Evolutionary conservation across 2,888 invertebrate species (phyloP).

Genomic region (Oscheius sp.): DNA sequence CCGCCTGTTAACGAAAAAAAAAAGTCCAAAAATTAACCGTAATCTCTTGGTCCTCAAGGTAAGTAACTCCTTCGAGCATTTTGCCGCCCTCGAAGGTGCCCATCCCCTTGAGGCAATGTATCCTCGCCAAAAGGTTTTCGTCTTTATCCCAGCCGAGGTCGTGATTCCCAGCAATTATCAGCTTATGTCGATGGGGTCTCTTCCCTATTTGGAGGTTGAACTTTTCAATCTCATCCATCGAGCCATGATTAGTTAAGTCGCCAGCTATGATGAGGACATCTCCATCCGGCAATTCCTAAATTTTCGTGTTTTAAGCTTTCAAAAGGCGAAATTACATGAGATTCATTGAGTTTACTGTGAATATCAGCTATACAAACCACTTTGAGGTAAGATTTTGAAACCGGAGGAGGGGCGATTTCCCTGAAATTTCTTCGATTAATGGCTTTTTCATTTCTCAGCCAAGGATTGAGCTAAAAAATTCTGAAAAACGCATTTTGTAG

Average conservation of each 20-base stretch:
- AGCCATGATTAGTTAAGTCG: slow-evolving; percentile 78
- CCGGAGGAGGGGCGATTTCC: slow-evolving; percentile 40
- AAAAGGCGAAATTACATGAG: slow-evolving; percentile 35
- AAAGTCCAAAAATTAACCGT: background rate
- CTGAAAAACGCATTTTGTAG: too few species aligned
- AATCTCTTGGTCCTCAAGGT: slow-evolving; percentile 16
- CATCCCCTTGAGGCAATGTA: background rate
- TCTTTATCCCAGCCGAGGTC: slow-evolving; percentile 82
- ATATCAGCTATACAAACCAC: slow-evolving; percentile 88
- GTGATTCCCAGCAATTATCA: slow-evolving; percentile 87
- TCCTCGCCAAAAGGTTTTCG: slow-evolving; percentile 33
- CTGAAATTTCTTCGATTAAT: too few species aligned
- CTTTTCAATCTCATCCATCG: slow-evolving; percentile 42
- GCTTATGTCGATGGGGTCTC: slow-evolving; percentile 81
- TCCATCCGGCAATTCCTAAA: slow-evolving; percentile 80
- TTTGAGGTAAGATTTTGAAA: slow-evolving; percentile 37
- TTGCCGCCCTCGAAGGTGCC: slow-evolving; percentile 1
- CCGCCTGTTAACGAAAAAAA: background rate
- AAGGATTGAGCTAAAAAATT: too few species aligned
- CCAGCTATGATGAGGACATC: slow-evolving; percentile 87
- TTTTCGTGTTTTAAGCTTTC: background rate
- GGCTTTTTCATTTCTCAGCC: too few species aligned
- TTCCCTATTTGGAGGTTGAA: slow-evolving; percentile 70
- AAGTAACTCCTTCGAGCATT: slow-evolving; percentile 7
- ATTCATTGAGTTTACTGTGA: slow-evolving; percentile 74